phyloP scores from a whole-genome alignment of 2,888 invertebrate genomes.

The Hemicrepidius hirtus region DNA sequence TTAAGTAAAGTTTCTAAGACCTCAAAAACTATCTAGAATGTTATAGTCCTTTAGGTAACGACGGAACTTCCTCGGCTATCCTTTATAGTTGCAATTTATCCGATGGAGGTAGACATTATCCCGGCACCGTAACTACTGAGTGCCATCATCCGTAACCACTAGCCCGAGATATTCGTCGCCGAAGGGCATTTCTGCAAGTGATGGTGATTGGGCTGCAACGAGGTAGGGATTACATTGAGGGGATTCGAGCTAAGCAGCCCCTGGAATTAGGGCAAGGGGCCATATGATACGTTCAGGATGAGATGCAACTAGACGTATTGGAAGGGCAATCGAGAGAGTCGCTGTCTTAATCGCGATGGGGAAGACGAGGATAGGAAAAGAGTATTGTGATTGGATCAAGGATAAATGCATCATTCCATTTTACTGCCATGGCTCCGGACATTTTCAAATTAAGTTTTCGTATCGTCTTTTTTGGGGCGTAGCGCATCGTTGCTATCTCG shows the following conservation, averaged over 20 bases:
- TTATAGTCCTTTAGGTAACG: not conserved
- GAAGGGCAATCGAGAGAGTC: slow-evolving; percentile 5
- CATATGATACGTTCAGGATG: slow-evolving; percentile 28
- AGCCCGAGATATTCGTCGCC: slow-evolving; percentile 59
- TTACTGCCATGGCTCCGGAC: slow-evolving; percentile 54
- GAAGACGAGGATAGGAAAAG: not conserved
- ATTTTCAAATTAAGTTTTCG: slow-evolving; percentile 52
- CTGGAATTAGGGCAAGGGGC: slow-evolving; percentile 35
- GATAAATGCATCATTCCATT: slow-evolving; percentile 57
- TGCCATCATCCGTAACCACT: slow-evolving; percentile 59
- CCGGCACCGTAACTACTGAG: slow-evolving; percentile 44
- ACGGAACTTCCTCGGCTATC: slow-evolving; percentile 8
- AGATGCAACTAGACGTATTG: slow-evolving; percentile 24
- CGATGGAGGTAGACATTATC: slow-evolving; percentile 42
- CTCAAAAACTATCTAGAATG: not conserved
- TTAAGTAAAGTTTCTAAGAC: no score
- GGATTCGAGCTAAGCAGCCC: slow-evolving; percentile 51
- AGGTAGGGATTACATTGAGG: slow-evolving; percentile 57
- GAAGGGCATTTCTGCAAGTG: slow-evolving; percentile 60
- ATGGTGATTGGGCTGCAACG: slow-evolving; percentile 62
- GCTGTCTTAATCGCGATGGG: not conserved
- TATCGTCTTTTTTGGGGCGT: slow-evolving; percentile 22
- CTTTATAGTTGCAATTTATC: slow-evolving; percentile 42
- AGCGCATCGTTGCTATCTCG: slow-evolving; percentile 1
- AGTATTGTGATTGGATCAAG: slow-evolving; percentile 55